A percentile compares a stretch with the other conserved stretches of the same genome.
Evolutionary conservation across 2,797 vertebrate genomes (phyloP).

Genomic region (Oreochromis grahami): DNA sequence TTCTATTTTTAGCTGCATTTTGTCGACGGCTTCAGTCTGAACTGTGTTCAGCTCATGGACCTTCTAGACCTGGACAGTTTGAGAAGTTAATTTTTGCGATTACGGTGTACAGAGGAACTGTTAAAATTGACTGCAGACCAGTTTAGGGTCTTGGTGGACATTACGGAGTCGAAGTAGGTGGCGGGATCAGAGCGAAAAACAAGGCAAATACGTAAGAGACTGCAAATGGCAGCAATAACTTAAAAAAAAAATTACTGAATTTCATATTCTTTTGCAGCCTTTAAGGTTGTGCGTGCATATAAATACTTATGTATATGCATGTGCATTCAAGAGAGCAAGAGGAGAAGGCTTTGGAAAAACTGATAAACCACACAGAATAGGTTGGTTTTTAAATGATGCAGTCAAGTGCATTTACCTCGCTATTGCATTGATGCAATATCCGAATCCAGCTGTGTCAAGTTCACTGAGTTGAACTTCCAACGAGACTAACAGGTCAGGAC

Average conservation of each 20-base stretch:
- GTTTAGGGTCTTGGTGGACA: conserved; percentile 66
- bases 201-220: conserved; percentile 15
- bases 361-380: conserved; percentile 36
- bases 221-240: conserved; percentile 42
- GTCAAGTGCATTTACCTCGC: conserved; percentile 63
- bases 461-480: conserved; percentile 34
- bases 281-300: conserved; percentile 64
- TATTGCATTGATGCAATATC: conserved; percentile 50
- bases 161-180: neutral
- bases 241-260: conserved; percentile 16
- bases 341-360: conserved; percentile 43
- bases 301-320: conserved; percentile 54
- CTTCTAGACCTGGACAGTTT: conserved; percentile 1
- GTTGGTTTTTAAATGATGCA: conserved; percentile 34
- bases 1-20: neutral
- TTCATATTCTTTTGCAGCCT: conserved; percentile 51
- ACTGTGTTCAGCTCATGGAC: neutral
- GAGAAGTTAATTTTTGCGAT: neutral
- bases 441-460: conserved; percentile 50
- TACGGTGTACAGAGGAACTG: neutral
- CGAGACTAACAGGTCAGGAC: conserved; percentile 4
- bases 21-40: neutral
- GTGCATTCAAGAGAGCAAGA: conserved; percentile 44
- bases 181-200: conserved; percentile 4
- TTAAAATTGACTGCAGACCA: conserved; percentile 14